Evolutionary conservation across 2,888 invertebrate genomes (phyloP), one percentile per base, ranked within the genome.

Genomic region (Drosophila mettleri): DNA sequence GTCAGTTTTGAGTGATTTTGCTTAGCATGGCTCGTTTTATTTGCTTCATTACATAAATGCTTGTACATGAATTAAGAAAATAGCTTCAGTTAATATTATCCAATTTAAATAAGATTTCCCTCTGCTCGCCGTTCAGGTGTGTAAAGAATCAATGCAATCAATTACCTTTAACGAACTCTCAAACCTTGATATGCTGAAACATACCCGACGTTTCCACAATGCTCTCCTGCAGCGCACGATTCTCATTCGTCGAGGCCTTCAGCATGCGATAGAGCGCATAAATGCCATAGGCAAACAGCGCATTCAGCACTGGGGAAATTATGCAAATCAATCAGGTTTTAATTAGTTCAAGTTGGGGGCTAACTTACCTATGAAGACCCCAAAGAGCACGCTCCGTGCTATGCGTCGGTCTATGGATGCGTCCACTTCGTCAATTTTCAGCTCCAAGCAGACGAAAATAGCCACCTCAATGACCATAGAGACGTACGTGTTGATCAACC

Each of bases 1-100:
- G 98, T 97, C 91, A 92, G 89, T 80, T 38, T 9, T 24, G 31
- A 12, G 29, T 5, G 5, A 20, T 9, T 14, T 33, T 41, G 14
- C 4, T 41, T 22, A 89, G 61, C 36, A 53, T 45, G 31, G 38
- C 43, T 65, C 38, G 63, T 49, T 75, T 61, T 84, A 70, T 74
- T 78, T 52, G 24, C 53, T 53, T 53, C 58, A 69, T 52, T 41
- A 52, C 52, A 72, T 74, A 76, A 78, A 79, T 63, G 71, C 66
- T 53, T 76, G 62, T 69, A 69, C 66, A 69, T 68, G 51, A 36
- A 57, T 67, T 64, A 54, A 16, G 46, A 57, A 54, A 66, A 63
- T 62, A 51, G 64, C 53, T 53, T 59, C 54, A 24, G 20, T 24
- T 38, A 18, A 38, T 31, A 39, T 33, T 43, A 57, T 73, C 73